A percentile compares a stretch with the other conserved stretches of the same genome.
phyloP scores from a whole-genome alignment of 2,113 vertebrate species.

The Lepus europaeus region DNA sequence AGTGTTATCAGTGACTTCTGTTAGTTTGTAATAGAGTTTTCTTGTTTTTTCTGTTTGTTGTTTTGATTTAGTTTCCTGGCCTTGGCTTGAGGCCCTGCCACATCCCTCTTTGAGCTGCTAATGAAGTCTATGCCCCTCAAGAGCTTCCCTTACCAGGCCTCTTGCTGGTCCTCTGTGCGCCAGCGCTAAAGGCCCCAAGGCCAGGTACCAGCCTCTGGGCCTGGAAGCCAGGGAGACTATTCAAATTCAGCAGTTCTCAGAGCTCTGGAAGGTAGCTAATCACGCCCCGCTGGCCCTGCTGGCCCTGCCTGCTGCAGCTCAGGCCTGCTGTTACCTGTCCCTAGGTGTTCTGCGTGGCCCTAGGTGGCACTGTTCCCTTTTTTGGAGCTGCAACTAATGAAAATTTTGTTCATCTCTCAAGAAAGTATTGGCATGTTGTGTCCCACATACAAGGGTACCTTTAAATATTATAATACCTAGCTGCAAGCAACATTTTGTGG shows the following conservation, averaged over 20 bases:
- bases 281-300: background rate
- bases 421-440: background rate
- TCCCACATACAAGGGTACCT: background rate
- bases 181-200: background rate
- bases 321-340: background rate
- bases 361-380: background rate
- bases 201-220: background rate
- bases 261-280: background rate
- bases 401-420: background rate
- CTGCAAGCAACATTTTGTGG: slow-evolving; percentile 21
- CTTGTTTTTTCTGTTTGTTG: background rate
- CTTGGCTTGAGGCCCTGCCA: background rate
- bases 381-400: background rate
- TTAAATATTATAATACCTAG: slow-evolving; percentile 16
- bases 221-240: background rate
- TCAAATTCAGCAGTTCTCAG: background rate
- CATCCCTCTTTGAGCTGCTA: background rate
- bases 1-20: background rate
- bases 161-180: background rate
- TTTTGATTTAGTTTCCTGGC: slow-evolving; percentile 31
- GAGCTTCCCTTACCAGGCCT: background rate
- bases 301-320: background rate
- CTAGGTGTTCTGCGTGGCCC: background rate
- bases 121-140: background rate
- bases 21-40: background rate